Base-by-base conservation (phyloP, 2,888 invertebrate genomes). In the Lithosia quadra region DNA sequence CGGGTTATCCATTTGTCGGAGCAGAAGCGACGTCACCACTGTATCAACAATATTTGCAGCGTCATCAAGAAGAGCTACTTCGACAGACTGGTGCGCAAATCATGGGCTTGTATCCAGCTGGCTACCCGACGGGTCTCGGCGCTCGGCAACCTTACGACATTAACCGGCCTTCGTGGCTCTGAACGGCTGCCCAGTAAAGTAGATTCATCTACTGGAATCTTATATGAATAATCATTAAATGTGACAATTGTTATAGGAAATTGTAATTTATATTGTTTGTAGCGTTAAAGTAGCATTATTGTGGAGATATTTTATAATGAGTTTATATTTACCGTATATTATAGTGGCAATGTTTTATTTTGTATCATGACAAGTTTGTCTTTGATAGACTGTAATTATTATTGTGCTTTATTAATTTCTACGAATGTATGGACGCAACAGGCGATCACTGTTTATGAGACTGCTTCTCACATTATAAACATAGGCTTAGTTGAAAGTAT, bases 131-230 rank as follows among this genome's bases (percentile, higher is more conserved):
- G 0, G 89, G 95, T 28, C 93, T 97, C 68, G 96, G 96, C 73
- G 97, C 97, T 86, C 95, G 97, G 53, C 97, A 97, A 87, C 96
- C 96, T n/a, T 97, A 97, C 82, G 97, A 97, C 85, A 96, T 97
- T 82, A 97, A 96, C 79, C 88, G 96, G 82, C 96, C 96, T 69
- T 95, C 97, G 67, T 97, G 97, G 97, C 96, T 97, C 88, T 96
- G 96, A 68, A 65, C 61, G 86, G 76, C 71, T 72, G 71, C 56
- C 67, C 66, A 71, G 67, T 71, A 78, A 71, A 72, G 68, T 78
- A 74, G 63, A 69, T 69, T 73, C 69, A 65, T 65, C 67, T 73
- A 36, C 69, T 65, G 73, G 69, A 70, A 78, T 73, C 71, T 65
- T 78, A 79, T 73, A 79, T 82, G 81, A 69, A 79, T 85, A 81